These are phyloP conservation scores for Aldabrachelys gigantea DNA, from an alignment of 2,113 vertebrate species.

Conservation along the genomic window DNA sequence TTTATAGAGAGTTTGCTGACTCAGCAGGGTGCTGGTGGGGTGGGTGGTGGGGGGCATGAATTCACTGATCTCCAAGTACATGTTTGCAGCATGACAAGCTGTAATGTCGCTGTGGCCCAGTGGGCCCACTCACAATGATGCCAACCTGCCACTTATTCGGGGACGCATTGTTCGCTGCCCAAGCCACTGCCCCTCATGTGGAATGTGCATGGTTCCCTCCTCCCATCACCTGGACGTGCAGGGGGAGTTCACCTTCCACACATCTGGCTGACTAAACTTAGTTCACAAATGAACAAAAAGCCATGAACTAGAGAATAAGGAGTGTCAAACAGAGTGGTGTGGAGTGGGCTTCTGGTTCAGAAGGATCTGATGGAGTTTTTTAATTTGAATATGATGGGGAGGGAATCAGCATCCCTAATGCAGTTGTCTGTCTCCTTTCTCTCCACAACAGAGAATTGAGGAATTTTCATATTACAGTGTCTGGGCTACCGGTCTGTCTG, in stretches of 20 bases:
- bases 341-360: background rate
- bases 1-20: slow-evolving; percentile 57
- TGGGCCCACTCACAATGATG: slow-evolving; percentile 30
- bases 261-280: background rate
- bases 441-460: background rate
- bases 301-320: background rate
- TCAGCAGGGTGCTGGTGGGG: slow-evolving; percentile 2
- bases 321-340: background rate
- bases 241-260: background rate
- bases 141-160: background rate
- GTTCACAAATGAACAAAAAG: background rate
- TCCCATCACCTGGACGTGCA: background rate
- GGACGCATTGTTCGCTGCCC: background rate
- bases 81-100: background rate
- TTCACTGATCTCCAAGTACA: background rate
- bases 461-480: background rate
- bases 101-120: slow-evolving; percentile 70
- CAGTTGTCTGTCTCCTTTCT: background rate
- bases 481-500: background rate
- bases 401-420: background rate
- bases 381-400: background rate
- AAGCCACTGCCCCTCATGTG: background rate
- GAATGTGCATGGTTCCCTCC: background rate
- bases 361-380: background rate
- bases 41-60: background rate